Evolutionary conservation across 1,140 invertebrate species (phyloP), one percentile per base, ranked within the genome.

Genomic region (Euschistus heros): DNA sequence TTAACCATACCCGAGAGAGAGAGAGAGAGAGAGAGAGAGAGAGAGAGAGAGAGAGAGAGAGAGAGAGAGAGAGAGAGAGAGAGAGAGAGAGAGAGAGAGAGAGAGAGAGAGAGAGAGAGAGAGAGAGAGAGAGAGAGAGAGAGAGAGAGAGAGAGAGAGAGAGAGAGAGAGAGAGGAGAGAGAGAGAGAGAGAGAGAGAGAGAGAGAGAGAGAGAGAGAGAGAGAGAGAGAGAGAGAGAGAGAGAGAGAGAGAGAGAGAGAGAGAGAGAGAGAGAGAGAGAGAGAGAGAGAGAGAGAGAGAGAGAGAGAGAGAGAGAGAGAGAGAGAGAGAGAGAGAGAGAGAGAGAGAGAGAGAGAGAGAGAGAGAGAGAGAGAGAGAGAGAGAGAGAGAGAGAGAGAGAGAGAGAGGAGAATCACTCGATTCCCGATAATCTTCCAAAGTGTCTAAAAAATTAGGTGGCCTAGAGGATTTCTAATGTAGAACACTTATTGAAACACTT

Each of bases 281-380:
- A 60, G 22, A 60, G 57, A 54, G 52, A 54, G 52, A 54, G 52
- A 54, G 52, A 54, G 52, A 54, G 52, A 54, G 52, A 54, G 52
- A 54, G 52, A 64, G 47, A 64, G 63, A 64, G 52, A 52, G 63
- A 64, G 47, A 50, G 47, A 52, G 52, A 47, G 47, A 64, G 52
- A 50, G 52, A 47, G 52, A 50, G 63, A 52, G 52, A 65, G 50
- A 65, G 64, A 65, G 54, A 65, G 64, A 65, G 50, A 44, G 64
- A 65, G 64, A 47, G 47, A 60, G 42, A 65, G 44, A 63, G 44
- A 63, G 44, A 63, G 62, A 47, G 44, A 63, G 33, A 63, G 44
- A 47, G 44, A 63, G 62, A 63, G 62, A 63, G 62, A 47, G 44
- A 63, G 44, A 63, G 44, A 63, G 44, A 44, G 18, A 63, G 44